These are phyloP conservation scores for Bovichtus variegatus DNA, from an alignment of 2,797 vertebrate genomes.

Conservation along the genomic window DNA sequence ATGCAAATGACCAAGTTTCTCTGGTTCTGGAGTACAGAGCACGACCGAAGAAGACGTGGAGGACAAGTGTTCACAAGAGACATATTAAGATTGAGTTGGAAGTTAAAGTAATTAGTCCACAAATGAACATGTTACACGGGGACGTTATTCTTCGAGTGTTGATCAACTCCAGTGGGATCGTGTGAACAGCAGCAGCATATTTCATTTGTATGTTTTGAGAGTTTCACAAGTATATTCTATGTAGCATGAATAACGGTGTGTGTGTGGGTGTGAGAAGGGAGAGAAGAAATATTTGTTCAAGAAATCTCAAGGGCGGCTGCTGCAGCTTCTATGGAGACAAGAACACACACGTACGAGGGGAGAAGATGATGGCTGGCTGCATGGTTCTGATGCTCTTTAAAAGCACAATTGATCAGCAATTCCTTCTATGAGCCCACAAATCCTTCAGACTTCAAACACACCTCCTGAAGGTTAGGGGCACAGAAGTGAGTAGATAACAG, in stretches of 20 bases:
- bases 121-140: conserved; percentile 8
- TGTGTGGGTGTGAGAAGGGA: conserved; percentile 10
- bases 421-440: conserved; percentile 65
- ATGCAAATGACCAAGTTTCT: conserved; percentile 67
- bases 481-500: conserved; percentile 40
- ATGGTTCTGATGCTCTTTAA: conserved; percentile 60
- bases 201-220: conserved; percentile 28
- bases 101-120: conserved; percentile 22
- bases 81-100: conserved; percentile 34
- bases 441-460: conserved; percentile 65
- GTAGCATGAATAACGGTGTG: conserved; percentile 26
- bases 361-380: conserved; percentile 44
- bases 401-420: conserved; percentile 73
- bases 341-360: conserved; percentile 14
- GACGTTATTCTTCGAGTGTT: neutral
- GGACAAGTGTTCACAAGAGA: conserved; percentile 14
- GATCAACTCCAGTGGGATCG: neutral
- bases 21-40: conserved; percentile 19
- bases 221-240: conserved; percentile 24
- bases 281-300: conserved; percentile 51
- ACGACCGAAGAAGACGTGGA: conserved; percentile 1
- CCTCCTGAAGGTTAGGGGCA: conserved; percentile 53
- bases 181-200: conserved; percentile 7
- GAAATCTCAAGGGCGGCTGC: conserved; percentile 51
- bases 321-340: conserved; percentile 37